Conservation (phyloP, 2,797 vertebrate genomes). For the Typhlichthys eigenmanni region DNA sequence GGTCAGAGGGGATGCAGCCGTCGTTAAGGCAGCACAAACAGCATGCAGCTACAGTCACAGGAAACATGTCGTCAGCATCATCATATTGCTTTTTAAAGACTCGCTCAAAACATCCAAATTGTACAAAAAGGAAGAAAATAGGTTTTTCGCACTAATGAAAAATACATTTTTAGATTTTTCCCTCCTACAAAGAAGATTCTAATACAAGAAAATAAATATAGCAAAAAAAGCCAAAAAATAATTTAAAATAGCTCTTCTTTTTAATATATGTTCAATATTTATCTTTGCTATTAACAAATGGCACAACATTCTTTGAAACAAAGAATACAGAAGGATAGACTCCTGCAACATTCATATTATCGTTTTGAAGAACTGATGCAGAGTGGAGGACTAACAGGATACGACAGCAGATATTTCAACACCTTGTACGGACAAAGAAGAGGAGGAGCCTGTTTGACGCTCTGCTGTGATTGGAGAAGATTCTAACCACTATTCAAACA, state of each 20-base stretch:
- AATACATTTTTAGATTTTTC: conserved; percentile 92
- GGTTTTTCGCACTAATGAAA: conserved; percentile 99
- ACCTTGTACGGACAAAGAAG: conserved; percentile 78
- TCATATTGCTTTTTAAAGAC: conserved; percentile 98
- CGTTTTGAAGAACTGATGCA: conserved; percentile 82
- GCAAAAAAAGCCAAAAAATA: conserved; percentile 99
- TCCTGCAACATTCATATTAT: conserved; percentile 98
- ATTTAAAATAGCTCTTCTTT: conserved; percentile 99
- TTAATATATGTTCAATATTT: conserved; percentile 99
- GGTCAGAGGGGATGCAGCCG: conserved; percentile 83
- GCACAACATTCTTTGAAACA: conserved; percentile 99
- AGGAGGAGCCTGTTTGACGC: conserved; percentile 24
- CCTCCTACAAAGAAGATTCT: conserved; percentile 99
- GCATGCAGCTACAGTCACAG: conserved; percentile 96
- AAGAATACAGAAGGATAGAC: conserved; percentile 93
- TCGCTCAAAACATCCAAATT: conserved; percentile 92
- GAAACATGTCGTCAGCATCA: conserved; percentile 85
- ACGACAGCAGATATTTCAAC: conserved; percentile 72
- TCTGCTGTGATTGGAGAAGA: conserved; percentile 48
- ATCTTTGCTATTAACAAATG: conserved; percentile 99
- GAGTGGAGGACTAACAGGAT: conserved; percentile 75
- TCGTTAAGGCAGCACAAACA: conserved; percentile 92
- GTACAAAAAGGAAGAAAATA: conserved; percentile 99
- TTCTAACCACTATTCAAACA: conserved; percentile 30
- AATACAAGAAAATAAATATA: conserved; percentile 99